A percentile compares a stretch with the other conserved stretches of the same genome.
phyloP scores from a whole-genome alignment of 2,113 vertebrate genomes.

The Laticauda colubrina region DNA sequence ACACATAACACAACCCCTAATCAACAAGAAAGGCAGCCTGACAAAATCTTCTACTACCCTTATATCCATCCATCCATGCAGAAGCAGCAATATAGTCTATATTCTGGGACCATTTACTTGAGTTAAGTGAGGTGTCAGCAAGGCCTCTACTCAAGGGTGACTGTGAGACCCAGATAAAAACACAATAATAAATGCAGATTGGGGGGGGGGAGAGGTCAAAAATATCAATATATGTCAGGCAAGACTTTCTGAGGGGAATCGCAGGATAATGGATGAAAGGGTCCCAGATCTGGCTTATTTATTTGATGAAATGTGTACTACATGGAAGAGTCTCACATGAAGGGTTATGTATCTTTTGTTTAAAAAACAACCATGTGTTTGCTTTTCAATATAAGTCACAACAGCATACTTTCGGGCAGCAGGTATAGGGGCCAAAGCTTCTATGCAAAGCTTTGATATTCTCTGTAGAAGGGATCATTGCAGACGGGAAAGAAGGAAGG shows the following conservation, averaged over 20 bases:
- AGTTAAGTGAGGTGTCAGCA: background rate
- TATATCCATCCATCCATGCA: background rate
- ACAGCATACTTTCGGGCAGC: too few relatives aligned
- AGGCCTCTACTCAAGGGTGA: background rate
- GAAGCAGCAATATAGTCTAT: constrained; percentile 3
- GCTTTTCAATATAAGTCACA: too few relatives aligned
- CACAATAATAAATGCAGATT: background rate
- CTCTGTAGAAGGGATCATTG: too few relatives aligned
- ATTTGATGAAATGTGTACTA: background rate
- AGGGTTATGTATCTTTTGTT: background rate
- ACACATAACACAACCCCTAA: background rate
- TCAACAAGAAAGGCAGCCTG: constrained; percentile 21
- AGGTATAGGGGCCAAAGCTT: too few relatives aligned
- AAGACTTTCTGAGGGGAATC: background rate
- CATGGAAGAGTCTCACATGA: background rate
- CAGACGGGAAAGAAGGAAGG: too few relatives aligned
- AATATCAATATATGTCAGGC: background rate
- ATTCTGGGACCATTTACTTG: background rate
- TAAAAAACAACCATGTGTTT: too few relatives aligned
- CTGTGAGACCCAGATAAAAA: background rate
- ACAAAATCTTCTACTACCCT: background rate
- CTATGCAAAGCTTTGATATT: too few relatives aligned
- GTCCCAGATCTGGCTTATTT: background rate
- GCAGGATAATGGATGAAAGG: background rate
- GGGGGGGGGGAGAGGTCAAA: fast-evolving